phyloP scores from a whole-genome alignment of 2,888 invertebrate species.

The Meta bourneti region DNA sequence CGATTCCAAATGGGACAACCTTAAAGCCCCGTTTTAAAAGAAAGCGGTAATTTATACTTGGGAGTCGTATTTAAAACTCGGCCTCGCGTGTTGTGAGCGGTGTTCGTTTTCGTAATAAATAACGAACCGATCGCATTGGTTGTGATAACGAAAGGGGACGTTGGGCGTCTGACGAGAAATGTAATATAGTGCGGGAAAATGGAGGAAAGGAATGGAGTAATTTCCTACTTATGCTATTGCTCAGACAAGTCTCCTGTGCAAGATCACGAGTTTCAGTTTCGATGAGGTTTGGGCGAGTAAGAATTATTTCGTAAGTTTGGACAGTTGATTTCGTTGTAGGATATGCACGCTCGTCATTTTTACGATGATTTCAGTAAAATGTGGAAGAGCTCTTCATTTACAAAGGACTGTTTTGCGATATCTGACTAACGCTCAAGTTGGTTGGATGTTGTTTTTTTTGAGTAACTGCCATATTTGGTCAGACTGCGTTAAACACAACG shows the following conservation, averaged over 20 bases:
- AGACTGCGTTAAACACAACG: too few relatives aligned
- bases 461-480: too few relatives aligned
- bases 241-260: background rate
- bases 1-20: conserved; percentile 11
- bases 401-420: too few relatives aligned
- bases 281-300: too few relatives aligned
- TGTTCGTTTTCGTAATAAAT: conserved; percentile 46
- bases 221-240: conserved; percentile 4
- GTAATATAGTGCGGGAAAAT: background rate
- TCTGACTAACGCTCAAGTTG: too few relatives aligned
- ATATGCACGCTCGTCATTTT: too few relatives aligned
- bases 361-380: too few relatives aligned
- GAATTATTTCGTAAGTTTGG: too few relatives aligned
- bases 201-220: conserved; percentile 8
- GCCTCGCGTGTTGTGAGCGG: background rate
- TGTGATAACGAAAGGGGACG: conserved; percentile 28
- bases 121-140: conserved; percentile 23
- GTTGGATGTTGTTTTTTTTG: too few relatives aligned
- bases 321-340: too few relatives aligned
- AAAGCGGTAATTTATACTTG: conserved; percentile 50
- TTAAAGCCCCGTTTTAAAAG: background rate
- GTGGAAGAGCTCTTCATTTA: too few relatives aligned
- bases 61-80: conserved; percentile 32
- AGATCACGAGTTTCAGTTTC: too few relatives aligned
- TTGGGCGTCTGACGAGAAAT: conserved; percentile 12